These are phyloP conservation scores for Ellobium chinense DNA, from an alignment of 2,888 invertebrate genomes.

Conservation along the genomic window DNA sequence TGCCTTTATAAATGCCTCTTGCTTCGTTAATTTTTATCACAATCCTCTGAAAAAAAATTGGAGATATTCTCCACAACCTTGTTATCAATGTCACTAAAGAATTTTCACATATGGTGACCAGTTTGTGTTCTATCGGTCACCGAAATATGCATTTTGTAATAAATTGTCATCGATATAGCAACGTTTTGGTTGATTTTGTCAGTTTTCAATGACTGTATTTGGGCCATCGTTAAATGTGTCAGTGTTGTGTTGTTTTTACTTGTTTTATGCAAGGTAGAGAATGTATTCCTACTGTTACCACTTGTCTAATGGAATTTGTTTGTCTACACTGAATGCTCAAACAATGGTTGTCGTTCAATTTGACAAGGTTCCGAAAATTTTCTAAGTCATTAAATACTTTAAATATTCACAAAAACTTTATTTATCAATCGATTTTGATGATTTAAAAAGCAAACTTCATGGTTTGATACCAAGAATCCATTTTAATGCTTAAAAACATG, in stretches of 20 bases:
- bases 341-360: not conserved
- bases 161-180: not conserved
- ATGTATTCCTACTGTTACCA: not conserved
- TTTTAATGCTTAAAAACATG: not conserved
- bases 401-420: not conserved
- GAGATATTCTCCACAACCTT: not conserved
- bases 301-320: not conserved
- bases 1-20: not conserved
- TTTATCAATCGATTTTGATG: not conserved
- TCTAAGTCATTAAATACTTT: not conserved
- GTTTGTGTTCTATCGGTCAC: not conserved
- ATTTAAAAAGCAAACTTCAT: not conserved
- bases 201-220: not conserved
- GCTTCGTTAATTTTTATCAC: not conserved
- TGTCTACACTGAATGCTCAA: not conserved
- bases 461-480: not conserved
- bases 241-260: not conserved
- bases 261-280: not conserved
- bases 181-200: slow-evolving; percentile 3
- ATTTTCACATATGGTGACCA: not conserved
- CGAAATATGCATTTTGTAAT: not conserved
- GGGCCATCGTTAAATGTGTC: not conserved
- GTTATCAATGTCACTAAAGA: not conserved
- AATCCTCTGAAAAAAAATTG: not conserved
- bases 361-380: not conserved